A percentile compares a stretch with the other conserved stretches of the same genome.
phyloP scores from a whole-genome alignment of 2,113 vertebrate species.

The Calonectris borealis region DNA sequence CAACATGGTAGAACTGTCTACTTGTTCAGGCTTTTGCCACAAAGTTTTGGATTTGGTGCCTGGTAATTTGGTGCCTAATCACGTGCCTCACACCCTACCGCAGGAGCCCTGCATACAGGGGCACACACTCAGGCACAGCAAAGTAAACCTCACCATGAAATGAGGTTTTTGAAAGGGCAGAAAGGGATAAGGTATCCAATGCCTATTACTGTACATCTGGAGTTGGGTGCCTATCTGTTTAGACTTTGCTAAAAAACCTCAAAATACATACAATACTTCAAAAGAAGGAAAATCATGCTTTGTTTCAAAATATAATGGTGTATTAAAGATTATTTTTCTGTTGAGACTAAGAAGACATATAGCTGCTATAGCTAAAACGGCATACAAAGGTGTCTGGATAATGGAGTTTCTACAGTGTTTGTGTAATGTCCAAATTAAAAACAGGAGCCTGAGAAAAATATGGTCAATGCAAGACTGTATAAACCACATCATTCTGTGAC shows the following conservation, averaged over 20 bases:
- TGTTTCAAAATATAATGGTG: not conserved
- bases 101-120: not conserved
- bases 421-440: conserved; percentile 51
- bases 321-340: not conserved
- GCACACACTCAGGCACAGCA: not conserved
- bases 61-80: not conserved
- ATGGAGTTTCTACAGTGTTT: conserved; percentile 31
- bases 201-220: not conserved
- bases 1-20: not conserved
- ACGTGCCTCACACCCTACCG: rapidly evolving
- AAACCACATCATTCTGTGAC: conserved; percentile 8
- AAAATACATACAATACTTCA: not conserved
- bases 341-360: not conserved
- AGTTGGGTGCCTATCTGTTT: not conserved
- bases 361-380: not conserved
- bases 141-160: not conserved
- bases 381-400: conserved; percentile 2
- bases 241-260: not conserved
- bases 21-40: not conserved
- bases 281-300: not conserved
- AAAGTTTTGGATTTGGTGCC: not conserved
- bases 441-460: conserved; percentile 40
- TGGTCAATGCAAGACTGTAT: conserved; percentile 1
- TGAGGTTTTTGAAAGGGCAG: not conserved
- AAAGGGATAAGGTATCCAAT: not conserved